Percentiles rank a stretch among this genome's conserved stretches.
These are phyloP conservation scores for Pycnonotus jocosus DNA, from an alignment of 2,113 vertebrate species.

Conservation along the genomic window DNA sequence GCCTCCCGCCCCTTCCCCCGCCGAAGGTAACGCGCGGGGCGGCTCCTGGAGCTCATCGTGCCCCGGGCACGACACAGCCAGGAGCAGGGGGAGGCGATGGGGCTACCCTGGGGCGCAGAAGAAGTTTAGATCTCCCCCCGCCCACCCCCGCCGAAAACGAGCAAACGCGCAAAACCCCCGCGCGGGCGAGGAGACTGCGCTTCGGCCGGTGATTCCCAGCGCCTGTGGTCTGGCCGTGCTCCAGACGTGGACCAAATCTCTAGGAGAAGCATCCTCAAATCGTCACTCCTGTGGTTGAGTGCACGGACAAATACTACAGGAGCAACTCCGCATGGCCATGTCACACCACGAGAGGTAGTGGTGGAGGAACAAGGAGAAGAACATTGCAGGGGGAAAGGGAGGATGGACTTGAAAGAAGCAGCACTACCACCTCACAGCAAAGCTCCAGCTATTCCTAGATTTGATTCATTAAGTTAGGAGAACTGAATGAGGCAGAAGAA, in stretches of 20 bases:
- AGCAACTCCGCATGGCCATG: accelerated
- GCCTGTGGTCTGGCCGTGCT: neutral
- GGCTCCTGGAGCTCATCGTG: neutral
- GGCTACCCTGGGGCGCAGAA: no score
- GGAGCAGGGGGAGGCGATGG: no score
- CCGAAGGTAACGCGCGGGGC: neutral
- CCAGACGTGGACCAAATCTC: neutral
- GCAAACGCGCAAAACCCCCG: accelerated
- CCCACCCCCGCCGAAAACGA: neutral
- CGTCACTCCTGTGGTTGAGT: accelerated
- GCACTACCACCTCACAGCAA: neutral
- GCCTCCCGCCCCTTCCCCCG: neutral
- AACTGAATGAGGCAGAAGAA: neutral
- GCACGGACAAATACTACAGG: accelerated
- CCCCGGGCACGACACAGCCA: accelerated
- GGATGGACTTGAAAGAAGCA: neutral
- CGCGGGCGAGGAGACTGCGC: accelerated
- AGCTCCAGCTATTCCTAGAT: neutral
- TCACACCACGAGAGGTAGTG: no score
- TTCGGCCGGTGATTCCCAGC: accelerated
- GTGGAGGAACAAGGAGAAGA: neutral
- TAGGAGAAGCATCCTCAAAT: neutral
- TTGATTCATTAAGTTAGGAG: neutral
- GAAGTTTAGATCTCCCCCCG: neutral
- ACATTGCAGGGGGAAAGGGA: accelerated